Evolutionary conservation across 1,140 invertebrate species (phyloP).

Genomic region (Dinoponera quadriceps): DNA sequence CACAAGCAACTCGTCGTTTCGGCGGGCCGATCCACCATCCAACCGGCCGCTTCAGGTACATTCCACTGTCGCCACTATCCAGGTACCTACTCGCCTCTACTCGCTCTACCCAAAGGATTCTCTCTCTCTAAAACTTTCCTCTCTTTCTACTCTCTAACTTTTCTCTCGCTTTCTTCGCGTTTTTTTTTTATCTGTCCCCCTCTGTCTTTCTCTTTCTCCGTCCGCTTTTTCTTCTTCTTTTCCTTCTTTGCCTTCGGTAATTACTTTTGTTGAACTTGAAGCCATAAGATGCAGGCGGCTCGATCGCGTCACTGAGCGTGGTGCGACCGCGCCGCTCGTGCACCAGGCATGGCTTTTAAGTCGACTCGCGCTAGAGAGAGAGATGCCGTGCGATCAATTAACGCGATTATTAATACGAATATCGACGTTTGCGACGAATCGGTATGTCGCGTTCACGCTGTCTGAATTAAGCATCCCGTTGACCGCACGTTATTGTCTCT

Average conservation of each 20-base stretch:
- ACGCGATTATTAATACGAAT: not conserved
- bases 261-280: too few relatives aligned
- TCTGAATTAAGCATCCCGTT: not conserved
- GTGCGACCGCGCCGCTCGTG: too few relatives aligned
- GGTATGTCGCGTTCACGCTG: not conserved
- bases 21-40: slow-evolving; percentile 97
- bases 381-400: not conserved
- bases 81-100: slow-evolving; percentile 87
- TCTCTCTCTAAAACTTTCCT: slow-evolving; percentile 30
- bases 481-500: not conserved
- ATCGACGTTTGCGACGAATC: not conserved
- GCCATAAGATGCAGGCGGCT: too few relatives aligned
- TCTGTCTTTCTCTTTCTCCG: too few relatives aligned
- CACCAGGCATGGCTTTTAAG: too few relatives aligned
- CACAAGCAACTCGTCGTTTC: slow-evolving; percentile 92
- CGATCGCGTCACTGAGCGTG: too few relatives aligned
- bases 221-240: not conserved
- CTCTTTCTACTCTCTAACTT: not conserved
- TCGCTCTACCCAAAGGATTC: slow-evolving; percentile 84
- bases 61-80: slow-evolving; percentile 89
- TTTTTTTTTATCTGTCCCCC: too few relatives aligned
- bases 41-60: slow-evolving; percentile 96
- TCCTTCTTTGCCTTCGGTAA: too few relatives aligned
- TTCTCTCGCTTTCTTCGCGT: too few relatives aligned
- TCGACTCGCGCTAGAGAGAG: too few relatives aligned